phyloP scores from a whole-genome alignment of 2,113 vertebrate species.

The Marmota monax region DNA sequence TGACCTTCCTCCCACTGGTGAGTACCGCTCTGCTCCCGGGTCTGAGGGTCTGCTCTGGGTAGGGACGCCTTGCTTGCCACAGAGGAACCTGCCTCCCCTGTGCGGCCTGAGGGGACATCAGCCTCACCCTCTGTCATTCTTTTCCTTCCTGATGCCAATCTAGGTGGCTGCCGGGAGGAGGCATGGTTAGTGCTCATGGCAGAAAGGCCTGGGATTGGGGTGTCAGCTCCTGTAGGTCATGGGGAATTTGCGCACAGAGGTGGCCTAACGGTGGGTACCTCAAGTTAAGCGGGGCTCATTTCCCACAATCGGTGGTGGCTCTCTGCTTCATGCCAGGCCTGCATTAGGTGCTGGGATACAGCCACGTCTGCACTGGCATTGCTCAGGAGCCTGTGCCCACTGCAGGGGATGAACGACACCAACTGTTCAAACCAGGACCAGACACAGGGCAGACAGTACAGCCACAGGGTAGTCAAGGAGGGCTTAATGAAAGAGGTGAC shows the following conservation, averaged over 20 bases:
- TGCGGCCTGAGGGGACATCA: neutral
- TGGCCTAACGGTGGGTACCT: fast-evolving
- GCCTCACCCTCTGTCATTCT: neutral
- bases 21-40: constrained; percentile 68
- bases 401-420: neutral
- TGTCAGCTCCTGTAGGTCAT: neutral
- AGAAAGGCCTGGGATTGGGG: neutral
- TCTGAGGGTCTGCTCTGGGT: neutral
- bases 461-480: neutral
- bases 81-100: neutral
- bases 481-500: constrained; percentile 38
- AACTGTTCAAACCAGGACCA: neutral
- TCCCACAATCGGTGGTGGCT: neutral
- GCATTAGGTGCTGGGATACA: neutral
- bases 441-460: neutral
- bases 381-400: neutral
- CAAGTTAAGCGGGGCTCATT: neutral
- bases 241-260: neutral
- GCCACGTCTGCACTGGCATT: neutral
- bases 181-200: neutral
- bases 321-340: neutral
- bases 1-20: constrained; percentile 89
- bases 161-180: neutral
- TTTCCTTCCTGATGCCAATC: constrained; percentile 46
- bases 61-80: neutral